Conservation (phyloP, 2,888 invertebrate genomes). For the Eilema griseolum region DNA sequence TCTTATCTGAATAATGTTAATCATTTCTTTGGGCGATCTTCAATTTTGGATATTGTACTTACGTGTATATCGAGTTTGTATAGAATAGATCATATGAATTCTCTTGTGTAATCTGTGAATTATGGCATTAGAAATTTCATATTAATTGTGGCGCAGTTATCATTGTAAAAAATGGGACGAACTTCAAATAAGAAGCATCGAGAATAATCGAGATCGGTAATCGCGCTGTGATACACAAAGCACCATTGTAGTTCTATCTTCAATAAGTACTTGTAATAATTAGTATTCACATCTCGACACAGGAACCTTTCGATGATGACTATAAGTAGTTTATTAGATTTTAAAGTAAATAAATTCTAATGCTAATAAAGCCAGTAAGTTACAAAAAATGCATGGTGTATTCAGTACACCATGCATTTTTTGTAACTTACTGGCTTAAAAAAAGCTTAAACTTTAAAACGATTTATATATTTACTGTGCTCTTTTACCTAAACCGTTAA, state of each 20-base stretch:
- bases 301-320: slow-evolving; percentile 34
- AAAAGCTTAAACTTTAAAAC: slow-evolving; percentile 30
- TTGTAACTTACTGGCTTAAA: no score
- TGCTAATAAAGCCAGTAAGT: slow-evolving; percentile 33
- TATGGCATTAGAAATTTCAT: slow-evolving; percentile 41
- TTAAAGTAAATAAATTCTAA: slow-evolving; percentile 36
- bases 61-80: slow-evolving; percentile 47
- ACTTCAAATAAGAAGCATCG: slow-evolving; percentile 41
- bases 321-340: slow-evolving; percentile 43
- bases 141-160: slow-evolving; percentile 44
- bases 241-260: slow-evolving; percentile 48
- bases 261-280: slow-evolving; percentile 35
- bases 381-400: slow-evolving; percentile 20
- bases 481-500: slow-evolving; percentile 31
- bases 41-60: slow-evolving; percentile 53
- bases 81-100: slow-evolving; percentile 51
- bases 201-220: slow-evolving; percentile 42
- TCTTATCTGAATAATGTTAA: slow-evolving; percentile 85
- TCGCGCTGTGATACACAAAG: slow-evolving; percentile 53
- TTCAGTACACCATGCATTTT: no score
- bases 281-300: neutral
- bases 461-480: slow-evolving; percentile 28
- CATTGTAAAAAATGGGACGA: slow-evolving; percentile 35
- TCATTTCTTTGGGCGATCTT: slow-evolving; percentile 81
- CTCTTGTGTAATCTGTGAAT: slow-evolving; percentile 40